A percentile compares a stretch with the other conserved stretches of the same genome.
Conservation (phyloP, 2,797 vertebrate species). For the Hypotaenidia philippensis region DNA sequence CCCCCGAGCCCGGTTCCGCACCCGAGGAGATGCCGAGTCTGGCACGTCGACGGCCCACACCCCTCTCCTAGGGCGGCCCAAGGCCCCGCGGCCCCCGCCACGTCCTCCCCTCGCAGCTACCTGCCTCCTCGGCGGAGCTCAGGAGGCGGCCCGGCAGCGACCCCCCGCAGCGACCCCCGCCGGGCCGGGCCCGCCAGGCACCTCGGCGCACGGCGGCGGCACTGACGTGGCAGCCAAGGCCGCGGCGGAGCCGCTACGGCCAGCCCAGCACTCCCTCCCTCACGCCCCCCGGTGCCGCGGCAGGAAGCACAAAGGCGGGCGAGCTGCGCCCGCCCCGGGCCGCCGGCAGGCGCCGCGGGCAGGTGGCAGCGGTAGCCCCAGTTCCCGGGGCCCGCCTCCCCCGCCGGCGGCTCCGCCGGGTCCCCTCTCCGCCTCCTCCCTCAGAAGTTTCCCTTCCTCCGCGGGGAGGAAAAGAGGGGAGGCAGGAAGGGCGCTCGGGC, state of each 20-base stretch:
- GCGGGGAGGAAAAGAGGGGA: not conserved
- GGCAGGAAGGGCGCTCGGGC: not conserved
- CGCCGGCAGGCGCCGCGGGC: not conserved
- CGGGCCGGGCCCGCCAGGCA: not conserved
- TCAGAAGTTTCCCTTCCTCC: not conserved
- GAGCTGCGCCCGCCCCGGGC: not conserved
- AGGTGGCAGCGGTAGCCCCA: not conserved
- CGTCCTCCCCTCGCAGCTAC: not conserved
- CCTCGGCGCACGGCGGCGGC: not conserved
- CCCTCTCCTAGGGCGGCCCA: not conserved
- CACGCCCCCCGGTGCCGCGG: not conserved
- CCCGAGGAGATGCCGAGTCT: too few relatives aligned
- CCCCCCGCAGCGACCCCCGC: not conserved
- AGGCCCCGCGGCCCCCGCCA: not conserved
- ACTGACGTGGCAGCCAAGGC: constrained; percentile 53
- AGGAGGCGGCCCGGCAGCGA: not conserved
- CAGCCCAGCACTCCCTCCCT: not conserved
- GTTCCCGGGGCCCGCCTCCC: not conserved
- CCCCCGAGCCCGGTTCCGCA: too few relatives aligned
- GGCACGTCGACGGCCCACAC: not conserved
- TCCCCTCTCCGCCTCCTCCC: not conserved
- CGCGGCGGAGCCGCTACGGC: not conserved
- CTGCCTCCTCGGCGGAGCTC: not conserved
- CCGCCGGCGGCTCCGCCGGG: not conserved
- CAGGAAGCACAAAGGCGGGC: constrained; percentile 16